Evolutionary conservation across 2,113 vertebrate genomes (phyloP).

Genomic region (Aegotheles bennettii): DNA sequence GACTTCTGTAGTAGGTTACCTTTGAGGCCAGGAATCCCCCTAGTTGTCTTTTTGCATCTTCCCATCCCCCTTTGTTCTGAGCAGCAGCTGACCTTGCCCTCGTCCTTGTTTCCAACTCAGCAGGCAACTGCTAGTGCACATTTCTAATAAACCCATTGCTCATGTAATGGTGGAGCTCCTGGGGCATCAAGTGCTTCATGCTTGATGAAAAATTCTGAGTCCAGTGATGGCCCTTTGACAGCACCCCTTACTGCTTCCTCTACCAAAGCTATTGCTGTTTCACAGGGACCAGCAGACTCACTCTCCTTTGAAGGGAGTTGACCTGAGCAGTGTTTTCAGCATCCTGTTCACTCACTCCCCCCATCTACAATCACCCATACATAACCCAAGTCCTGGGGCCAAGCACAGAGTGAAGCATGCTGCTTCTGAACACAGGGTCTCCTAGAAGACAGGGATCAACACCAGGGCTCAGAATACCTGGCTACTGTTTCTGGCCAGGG

Average conservation of each 20-base stretch:
- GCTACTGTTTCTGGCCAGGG: neutral
- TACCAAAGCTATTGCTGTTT: neutral
- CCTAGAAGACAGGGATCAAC: neutral
- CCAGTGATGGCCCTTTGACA: neutral
- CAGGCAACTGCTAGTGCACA: neutral
- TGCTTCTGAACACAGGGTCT: neutral
- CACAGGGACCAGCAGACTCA: neutral
- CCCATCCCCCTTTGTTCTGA: neutral
- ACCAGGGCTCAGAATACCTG: neutral
- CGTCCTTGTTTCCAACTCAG: neutral
- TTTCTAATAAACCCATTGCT: neutral
- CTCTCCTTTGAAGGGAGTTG: neutral
- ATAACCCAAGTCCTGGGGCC: neutral
- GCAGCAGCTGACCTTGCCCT: neutral
- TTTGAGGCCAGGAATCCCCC: neutral
- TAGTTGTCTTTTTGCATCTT: neutral
- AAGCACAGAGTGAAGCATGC: too few relatives aligned
- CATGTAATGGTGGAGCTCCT: neutral
- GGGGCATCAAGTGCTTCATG: neutral
- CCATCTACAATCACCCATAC: neutral
- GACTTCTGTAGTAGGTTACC: neutral
- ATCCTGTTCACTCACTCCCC: neutral
- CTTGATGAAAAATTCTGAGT: neutral
- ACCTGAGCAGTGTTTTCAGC: neutral
- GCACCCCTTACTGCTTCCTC: neutral